Conservation (phyloP, 1,140 invertebrate species). For the Chelonus insularis region DNA sequence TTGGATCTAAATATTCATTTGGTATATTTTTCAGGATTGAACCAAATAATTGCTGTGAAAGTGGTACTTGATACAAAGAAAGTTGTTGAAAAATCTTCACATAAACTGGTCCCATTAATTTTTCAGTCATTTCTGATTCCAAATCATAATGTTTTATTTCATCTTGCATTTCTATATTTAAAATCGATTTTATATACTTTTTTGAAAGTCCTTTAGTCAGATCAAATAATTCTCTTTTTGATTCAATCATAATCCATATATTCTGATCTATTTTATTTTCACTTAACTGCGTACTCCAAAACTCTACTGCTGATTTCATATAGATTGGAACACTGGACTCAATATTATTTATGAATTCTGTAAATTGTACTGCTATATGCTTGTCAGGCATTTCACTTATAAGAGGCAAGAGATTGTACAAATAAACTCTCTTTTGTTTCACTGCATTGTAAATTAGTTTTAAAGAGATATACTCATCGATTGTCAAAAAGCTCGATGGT, state of each 20-base stretch:
- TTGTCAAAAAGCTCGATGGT: neutral
- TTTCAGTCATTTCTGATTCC: neutral
- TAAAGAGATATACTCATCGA: conserved; percentile 1
- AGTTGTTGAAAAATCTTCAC: conserved; percentile 10
- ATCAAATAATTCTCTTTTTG: neutral
- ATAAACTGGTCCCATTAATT: conserved; percentile 16
- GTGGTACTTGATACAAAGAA: neutral
- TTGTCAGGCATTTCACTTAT: neutral
- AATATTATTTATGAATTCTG: neutral
- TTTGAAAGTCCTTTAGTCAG: neutral
- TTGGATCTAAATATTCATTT: conserved; percentile 18
- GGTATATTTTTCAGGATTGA: conserved; percentile 12
- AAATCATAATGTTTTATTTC: neutral
- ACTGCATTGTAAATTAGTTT: conserved; percentile 17
- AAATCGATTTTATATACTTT: neutral
- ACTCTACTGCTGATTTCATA: neutral
- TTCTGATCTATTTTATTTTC: neutral
- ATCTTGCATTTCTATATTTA: neutral
- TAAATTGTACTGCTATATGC: neutral
- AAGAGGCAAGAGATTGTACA: conserved; percentile 6
- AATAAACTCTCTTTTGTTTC: conserved; percentile 1
- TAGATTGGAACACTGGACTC: neutral
- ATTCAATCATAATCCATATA: neutral
- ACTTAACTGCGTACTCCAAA: neutral
- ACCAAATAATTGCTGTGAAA: conserved; percentile 8